Conservation (phyloP, 2,888 invertebrate species). For the Crocallis elinguaria region DNA sequence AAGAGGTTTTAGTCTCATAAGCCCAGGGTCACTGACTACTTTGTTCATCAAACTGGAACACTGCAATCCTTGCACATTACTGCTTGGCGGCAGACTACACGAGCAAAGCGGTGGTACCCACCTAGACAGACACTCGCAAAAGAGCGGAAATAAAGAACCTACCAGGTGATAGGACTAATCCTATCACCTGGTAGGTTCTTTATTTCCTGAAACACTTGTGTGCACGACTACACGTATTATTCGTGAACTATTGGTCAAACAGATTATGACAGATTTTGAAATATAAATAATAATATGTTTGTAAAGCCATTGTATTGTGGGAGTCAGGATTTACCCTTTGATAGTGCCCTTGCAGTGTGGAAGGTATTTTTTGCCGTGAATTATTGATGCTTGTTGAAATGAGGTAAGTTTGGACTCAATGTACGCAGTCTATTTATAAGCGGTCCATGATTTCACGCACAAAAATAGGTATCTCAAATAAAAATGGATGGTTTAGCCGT, state of each 20-base stretch:
- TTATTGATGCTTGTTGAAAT: not conserved
- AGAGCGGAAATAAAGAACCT: not conserved
- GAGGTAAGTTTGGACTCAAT: not conserved
- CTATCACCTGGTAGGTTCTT: not conserved
- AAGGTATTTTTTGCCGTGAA: not conserved
- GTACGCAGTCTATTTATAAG: no score
- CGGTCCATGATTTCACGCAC: no score
- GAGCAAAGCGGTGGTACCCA: no score
- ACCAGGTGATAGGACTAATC: no score
- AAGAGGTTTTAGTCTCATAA: no score
- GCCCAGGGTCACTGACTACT: no score
- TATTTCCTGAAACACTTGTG: slow-evolving; percentile 28
- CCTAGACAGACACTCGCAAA: no score
- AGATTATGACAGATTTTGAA: slow-evolving; percentile 68
- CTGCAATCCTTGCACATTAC: no score
- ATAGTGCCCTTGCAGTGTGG: slow-evolving; percentile 15
- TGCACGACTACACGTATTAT: slow-evolving; percentile 43
- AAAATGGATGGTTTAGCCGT: no score
- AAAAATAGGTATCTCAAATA: no score
- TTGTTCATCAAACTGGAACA: no score
- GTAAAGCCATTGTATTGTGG: slow-evolving; percentile 39
- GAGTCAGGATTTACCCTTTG: slow-evolving; percentile 23
- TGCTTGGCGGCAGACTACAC: no score
- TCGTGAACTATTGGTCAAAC: slow-evolving; percentile 49
- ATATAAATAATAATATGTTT: slow-evolving; percentile 51